Base-by-base conservation (phyloP, 2,888 invertebrate species). In the Patella caerulea region DNA sequence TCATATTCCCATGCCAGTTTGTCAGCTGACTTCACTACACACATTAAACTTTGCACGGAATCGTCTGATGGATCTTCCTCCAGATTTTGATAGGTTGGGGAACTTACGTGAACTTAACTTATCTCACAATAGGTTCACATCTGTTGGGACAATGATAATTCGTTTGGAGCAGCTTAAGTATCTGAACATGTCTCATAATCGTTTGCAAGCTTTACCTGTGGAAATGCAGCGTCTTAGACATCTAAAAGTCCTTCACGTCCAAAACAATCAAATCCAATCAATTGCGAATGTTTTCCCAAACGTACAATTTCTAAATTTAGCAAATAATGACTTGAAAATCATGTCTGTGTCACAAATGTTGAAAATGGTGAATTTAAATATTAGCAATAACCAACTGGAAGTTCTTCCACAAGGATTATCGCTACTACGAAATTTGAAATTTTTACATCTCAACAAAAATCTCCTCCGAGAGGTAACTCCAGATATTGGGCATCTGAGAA, bases 371-470 rank as follows among this genome's bases (percentile, higher is more conserved):
- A 84, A 87, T n/a, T 81, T 91, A 17, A 88, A 88, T 79, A 86
- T 84, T 3, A 85, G 83, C 74, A 79, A 82, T 71, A 91, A 91
- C 82, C 76, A 82, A 12, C 83, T 91, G 76, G 89, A 88, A 72
- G 83, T 87, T 52, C 78, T 90, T 19, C 91, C 91, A 0, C 82
- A 83, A 52, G 91, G 91, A 11, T 71, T 90, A 3, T 90, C 86
- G 78, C 83, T 86, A 45, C 82, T 88, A 52, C 52, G 78, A 3
- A 81, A 84, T 17, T 80, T 91, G 9, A 85, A 89, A 78, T 85
- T 82, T 69, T 80, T 91, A 0, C 85, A 85, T 65, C 83, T 90
- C 15, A 86, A 86, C 53, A 79, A 80, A 14, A 91, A 91, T 82
- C 78, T 82, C 24, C 88, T 91, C 15, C 79, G 82, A 17, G 87